Evolutionary conservation across 2,113 vertebrate genomes (phyloP), one percentile per base, ranked within the genome.

Genomic region (Drymodes brunneopygia): DNA sequence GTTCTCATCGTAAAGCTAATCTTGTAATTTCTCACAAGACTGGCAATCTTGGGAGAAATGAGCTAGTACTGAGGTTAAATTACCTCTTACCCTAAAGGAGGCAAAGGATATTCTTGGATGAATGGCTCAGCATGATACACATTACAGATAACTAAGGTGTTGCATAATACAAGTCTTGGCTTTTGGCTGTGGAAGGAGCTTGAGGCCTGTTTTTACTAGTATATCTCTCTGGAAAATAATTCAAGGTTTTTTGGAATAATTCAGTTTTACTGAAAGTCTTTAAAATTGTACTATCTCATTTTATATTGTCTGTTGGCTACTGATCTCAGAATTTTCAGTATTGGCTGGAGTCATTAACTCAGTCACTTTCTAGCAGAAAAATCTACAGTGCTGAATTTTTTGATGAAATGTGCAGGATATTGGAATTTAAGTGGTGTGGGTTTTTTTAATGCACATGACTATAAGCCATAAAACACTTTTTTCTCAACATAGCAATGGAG

Each of bases 21-120:
- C 64, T 86, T 90, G 64, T 91, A 91, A 88, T 92, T 97, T 92
- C 86, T 92, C 83, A 65, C 40, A 74, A 73, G 89, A 74, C 85
- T 87, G 86, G 57, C 73, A 87, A 73, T 93, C 91, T 50, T 70
- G 75, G 71, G 58, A 95, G 81, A 90, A 91, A 96, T 50, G 60
- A 96, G 66, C 51, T 87, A 50, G 51, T 73, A 38, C 40, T 56
- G 67, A 91, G 78, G 67, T 93, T 89, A 90, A 96, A 97, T 96
- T 96, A 91, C 84, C 78, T 95, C 67, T 96, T 74, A 42, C 67
- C 86, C 88, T 87, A 56, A 94, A 94, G 70, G 65, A 82, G 66
- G 79, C 51, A 86, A 82, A 93, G 81, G 47, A 78, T 88, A 47
- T 94, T 86, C 72, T 71, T 88, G 85, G 67, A 70, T 89, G 86